Evolutionary conservation across 2,113 vertebrate genomes (phyloP).

Genomic region (Oophaga pumilio): DNA sequence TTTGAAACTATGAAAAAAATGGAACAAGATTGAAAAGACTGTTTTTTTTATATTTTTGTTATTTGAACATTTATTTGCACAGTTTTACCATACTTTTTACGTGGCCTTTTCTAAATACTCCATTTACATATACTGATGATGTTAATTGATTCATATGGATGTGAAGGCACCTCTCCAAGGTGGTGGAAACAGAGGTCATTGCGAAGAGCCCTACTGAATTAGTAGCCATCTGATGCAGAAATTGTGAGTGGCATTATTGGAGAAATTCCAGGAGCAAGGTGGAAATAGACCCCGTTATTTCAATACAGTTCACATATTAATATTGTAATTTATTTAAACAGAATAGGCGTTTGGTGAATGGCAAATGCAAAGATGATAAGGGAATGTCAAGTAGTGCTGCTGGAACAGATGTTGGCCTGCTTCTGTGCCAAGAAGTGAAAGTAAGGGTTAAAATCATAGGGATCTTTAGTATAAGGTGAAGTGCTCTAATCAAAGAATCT

Average conservation of each 20-base stretch:
- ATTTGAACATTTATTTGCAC: not conserved
- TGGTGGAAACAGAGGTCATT: constrained; percentile 60
- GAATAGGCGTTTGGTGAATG: constrained; percentile 38
- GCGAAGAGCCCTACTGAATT: constrained; percentile 57
- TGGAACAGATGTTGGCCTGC: constrained; percentile 45
- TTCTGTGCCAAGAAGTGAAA: constrained; percentile 33
- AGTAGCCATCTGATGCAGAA: constrained; percentile 62
- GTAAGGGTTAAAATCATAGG: constrained; percentile 39
- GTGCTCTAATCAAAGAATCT: not conserved
- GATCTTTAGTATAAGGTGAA: not conserved
- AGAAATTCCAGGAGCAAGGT: constrained; percentile 61
- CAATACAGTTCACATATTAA: constrained; percentile 71
- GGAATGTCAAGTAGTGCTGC: constrained; percentile 24
- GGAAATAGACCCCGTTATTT: constrained; percentile 60
- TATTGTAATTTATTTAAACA: constrained; percentile 67
- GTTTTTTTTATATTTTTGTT: not conserved
- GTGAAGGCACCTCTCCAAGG: constrained; percentile 61
- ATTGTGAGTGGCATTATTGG: constrained; percentile 63
- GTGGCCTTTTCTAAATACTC: constrained; percentile 58
- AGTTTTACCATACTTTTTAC: constrained; percentile 50
- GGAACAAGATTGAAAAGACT: not conserved
- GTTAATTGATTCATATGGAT: constrained; percentile 66
- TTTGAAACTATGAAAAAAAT: not conserved
- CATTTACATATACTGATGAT: constrained; percentile 63
- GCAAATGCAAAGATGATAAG: constrained; percentile 38